These are phyloP conservation scores for Spondyliosoma cantharus DNA, from an alignment of 2,797 vertebrate genomes.

Conservation along the genomic window DNA sequence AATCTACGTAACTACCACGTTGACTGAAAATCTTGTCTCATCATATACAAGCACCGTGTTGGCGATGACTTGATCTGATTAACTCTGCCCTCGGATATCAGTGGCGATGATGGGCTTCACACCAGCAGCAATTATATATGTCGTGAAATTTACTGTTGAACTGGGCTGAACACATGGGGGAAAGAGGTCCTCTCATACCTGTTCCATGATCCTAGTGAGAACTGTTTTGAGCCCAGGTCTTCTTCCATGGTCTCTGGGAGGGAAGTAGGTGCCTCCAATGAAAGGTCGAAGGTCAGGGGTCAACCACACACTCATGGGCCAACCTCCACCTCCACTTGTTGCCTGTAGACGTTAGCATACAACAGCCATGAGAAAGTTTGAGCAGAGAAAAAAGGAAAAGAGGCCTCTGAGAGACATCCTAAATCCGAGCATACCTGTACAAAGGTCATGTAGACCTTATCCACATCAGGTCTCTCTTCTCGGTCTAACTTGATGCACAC, in stretches of 20 bases:
- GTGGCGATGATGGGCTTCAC: neutral
- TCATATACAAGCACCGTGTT: too few species aligned
- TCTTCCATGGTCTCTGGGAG: slow-evolving; percentile 88
- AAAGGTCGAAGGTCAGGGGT: slow-evolving; percentile 93
- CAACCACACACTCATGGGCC: slow-evolving; percentile 98
- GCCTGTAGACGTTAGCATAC: slow-evolving; percentile 79
- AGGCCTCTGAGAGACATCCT: neutral
- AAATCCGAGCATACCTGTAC: slow-evolving; percentile 82
- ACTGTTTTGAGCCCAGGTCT: slow-evolving; percentile 90
- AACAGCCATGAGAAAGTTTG: neutral
- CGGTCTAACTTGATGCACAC: slow-evolving; percentile 95
- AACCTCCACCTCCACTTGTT: slow-evolving; percentile 93
- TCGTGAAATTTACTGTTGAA: neutral
- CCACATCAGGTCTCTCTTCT: slow-evolving; percentile 95
- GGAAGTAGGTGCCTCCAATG: slow-evolving; percentile 94
- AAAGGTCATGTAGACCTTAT: slow-evolving; percentile 97
- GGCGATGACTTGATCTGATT: neutral
- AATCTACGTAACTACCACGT: too few species aligned
- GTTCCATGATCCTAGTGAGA: slow-evolving; percentile 87
- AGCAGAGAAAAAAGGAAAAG: neutral
- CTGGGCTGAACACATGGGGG: neutral
- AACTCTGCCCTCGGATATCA: neutral
- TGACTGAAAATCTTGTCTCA: neutral
- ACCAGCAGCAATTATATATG: neutral
- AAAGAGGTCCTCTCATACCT: slow-evolving; percentile 78